phyloP scores from a whole-genome alignment of 92 coral and sea anemone species.

The Blastomussa wellsi region DNA sequence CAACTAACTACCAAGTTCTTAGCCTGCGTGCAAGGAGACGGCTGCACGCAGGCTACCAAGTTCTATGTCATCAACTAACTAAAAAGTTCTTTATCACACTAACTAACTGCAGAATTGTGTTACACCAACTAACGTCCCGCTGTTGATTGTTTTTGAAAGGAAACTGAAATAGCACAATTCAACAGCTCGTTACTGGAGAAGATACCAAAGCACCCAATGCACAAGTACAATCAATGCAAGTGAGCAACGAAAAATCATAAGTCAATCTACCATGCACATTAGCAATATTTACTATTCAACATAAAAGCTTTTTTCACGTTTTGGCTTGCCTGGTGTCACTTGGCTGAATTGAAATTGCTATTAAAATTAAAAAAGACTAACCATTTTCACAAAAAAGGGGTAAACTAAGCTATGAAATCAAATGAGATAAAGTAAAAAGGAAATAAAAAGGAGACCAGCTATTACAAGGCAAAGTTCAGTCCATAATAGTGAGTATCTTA shows the following conservation, averaged over 20 bases:
- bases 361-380: no score
- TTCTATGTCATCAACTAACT: neutral
- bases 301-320: no score
- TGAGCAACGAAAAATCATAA: neutral
- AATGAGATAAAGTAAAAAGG: neutral
- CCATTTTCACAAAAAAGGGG: neutral
- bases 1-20: no score
- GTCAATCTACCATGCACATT: neutral
- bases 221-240: neutral
- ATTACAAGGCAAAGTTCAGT: neutral
- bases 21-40: no score
- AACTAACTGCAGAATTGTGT: no score
- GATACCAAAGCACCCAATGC: no score
- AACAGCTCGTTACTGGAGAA: no score
- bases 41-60: neutral
- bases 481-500: conserved; percentile 13
- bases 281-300: neutral
- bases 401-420: neutral
- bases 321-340: neutral
- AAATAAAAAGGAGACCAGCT: neutral
- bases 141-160: no score
- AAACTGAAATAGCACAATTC: no score
- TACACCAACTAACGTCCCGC: no score
- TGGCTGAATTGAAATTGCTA: neutral
- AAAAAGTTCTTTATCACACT: no score